Percentiles rank a stretch among this genome's conserved stretches.
Conservation (phyloP, 2,797 vertebrate genomes). For the Myoxocephalus aenaeus region DNA sequence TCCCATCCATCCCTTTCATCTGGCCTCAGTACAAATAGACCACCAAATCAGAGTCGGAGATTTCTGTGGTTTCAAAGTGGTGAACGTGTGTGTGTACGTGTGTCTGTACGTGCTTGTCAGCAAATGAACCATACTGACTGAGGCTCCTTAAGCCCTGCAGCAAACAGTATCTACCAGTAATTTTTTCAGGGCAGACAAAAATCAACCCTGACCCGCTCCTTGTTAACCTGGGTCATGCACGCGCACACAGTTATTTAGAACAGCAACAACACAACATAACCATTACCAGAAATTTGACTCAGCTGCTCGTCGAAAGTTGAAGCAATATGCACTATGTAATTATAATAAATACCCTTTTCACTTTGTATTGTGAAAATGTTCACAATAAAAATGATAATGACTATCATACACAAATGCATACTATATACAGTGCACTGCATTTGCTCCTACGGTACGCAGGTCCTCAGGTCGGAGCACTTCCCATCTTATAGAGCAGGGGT, state of each 20-base stretch:
- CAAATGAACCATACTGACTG: constrained; percentile 16
- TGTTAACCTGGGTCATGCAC: constrained; percentile 22
- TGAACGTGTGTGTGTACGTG: constrained; percentile 14
- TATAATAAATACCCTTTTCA: background rate
- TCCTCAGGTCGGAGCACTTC: background rate
- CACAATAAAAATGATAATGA: background rate
- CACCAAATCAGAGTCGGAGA: constrained; percentile 39
- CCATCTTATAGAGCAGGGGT: background rate
- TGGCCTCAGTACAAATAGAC: constrained; percentile 50
- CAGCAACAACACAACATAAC: background rate
- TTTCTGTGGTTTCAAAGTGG: constrained; percentile 26
- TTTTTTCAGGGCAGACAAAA: constrained; percentile 32
- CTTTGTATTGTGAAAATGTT: background rate
- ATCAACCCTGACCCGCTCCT: constrained; percentile 24
- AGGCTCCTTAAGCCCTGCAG: constrained; percentile 29
- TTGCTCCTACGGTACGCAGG: background rate
- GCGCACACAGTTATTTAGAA: background rate
- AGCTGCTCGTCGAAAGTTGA: background rate
- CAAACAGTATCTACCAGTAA: constrained; percentile 32
- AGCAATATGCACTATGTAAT: background rate
- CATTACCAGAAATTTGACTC: background rate
- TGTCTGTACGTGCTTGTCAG: background rate
- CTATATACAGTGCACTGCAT: background rate
- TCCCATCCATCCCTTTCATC: constrained; percentile 55
- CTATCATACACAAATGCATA: background rate